phyloP scores from a whole-genome alignment of 2,888 invertebrate species.

The Poecilus cupreus region DNA sequence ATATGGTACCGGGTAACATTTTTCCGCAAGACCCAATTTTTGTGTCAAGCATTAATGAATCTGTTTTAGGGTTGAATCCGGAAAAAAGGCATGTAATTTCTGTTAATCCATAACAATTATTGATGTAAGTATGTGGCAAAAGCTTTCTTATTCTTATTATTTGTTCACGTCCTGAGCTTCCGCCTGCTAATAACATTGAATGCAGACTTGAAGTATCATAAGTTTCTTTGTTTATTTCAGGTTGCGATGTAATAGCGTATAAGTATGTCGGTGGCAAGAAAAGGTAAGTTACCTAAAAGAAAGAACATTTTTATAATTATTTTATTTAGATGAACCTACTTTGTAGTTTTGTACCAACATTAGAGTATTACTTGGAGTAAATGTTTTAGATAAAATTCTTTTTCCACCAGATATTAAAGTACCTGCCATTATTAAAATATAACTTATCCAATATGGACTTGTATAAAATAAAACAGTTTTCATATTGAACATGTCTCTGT shows the following conservation, averaged over 20 bases:
- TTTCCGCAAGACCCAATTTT: slow-evolving; percentile 34
- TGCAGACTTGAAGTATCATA: slow-evolving; percentile 55
- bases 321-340: no score
- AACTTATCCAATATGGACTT: slow-evolving; percentile 67
- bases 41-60: background rate
- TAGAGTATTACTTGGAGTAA: slow-evolving; percentile 63
- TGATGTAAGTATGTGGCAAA: slow-evolving; percentile 50
- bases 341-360: slow-evolving; percentile 65
- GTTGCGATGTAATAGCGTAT: slow-evolving; percentile 53
- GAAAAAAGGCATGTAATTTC: slow-evolving; percentile 56
- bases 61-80: background rate
- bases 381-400: slow-evolving; percentile 63
- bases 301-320: no score
- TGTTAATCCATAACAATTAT: slow-evolving; percentile 61
- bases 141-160: slow-evolving; percentile 49
- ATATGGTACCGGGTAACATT: background rate
- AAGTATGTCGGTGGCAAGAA: slow-evolving; percentile 60
- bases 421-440: slow-evolving; percentile 60
- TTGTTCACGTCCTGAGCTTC: slow-evolving; percentile 49
- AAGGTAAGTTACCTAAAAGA: slow-evolving; percentile 59
- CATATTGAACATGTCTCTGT: background rate
- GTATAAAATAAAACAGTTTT: slow-evolving; percentile 61
- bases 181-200: slow-evolving; percentile 58
- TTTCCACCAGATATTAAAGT: slow-evolving; percentile 63
- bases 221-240: slow-evolving; percentile 19